These are phyloP conservation scores for Euborellia annulipes DNA, from an alignment of 1,140 invertebrate genomes.

Conservation along the genomic window DNA sequence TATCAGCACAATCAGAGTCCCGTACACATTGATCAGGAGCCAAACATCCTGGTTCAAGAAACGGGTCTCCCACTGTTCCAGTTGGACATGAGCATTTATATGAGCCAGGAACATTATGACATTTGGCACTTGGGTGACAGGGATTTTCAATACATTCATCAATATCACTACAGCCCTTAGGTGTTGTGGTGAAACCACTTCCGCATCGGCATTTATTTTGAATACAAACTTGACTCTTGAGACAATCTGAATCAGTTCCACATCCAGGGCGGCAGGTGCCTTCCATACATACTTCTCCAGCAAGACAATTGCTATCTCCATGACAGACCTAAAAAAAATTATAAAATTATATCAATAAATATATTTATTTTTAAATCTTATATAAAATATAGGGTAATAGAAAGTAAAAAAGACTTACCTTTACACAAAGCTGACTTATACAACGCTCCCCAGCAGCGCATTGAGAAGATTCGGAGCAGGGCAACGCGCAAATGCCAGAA, in stretches of 20 bases:
- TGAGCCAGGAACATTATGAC: conserved; percentile 62
- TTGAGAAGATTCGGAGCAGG: conserved; percentile 47
- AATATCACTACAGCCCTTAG: conserved; percentile 55
- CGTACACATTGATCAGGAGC: conserved; percentile 50
- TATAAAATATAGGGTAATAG: no score
- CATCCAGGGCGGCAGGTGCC: conserved; percentile 71
- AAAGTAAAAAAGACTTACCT: no score
- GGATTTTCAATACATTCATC: conserved; percentile 63
- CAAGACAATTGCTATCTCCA: conserved; percentile 71
- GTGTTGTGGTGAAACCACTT: conserved; percentile 47
- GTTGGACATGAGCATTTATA: conserved; percentile 61
- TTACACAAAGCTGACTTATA: conserved; percentile 50
- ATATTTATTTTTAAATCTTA: no score
- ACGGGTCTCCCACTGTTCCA: conserved; percentile 63
- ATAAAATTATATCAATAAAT: no score
- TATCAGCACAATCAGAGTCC: conserved; percentile 51
- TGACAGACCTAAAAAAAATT: conserved; percentile 42
- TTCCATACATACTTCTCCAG: conserved; percentile 73
- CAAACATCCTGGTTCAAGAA: conserved; percentile 48
- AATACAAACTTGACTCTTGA: conserved; percentile 59
- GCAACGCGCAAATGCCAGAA: conserved; percentile 52
- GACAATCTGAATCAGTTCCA: conserved; percentile 62
- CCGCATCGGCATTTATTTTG: conserved; percentile 61
- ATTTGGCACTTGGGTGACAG: conserved; percentile 62
- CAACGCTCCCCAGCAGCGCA: conserved; percentile 76